A percentile compares a stretch with the other conserved stretches of the same genome.
These are phyloP conservation scores for Otolemur crassicaudatus DNA, from an alignment of 2,797 vertebrate genomes.

Conservation along the genomic window DNA sequence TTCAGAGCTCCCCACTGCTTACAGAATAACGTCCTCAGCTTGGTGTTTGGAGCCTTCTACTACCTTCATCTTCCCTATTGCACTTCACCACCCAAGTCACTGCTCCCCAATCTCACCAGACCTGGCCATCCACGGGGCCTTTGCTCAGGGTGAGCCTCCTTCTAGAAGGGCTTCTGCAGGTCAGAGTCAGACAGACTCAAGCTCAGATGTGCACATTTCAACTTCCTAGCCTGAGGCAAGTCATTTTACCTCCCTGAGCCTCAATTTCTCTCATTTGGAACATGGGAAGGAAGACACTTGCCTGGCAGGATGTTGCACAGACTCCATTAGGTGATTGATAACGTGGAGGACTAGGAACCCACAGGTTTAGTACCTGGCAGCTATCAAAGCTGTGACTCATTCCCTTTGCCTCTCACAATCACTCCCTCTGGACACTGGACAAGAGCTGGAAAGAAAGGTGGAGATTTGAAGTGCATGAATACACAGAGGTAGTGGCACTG, in stretches of 20 bases:
- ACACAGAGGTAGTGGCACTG: background rate
- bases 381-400: conserved; percentile 1
- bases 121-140: background rate
- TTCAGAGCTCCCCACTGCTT: background rate
- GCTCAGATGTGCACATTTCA: conserved; percentile 10
- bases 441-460: conserved; percentile 39
- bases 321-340: conserved; percentile 59
- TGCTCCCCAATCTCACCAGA: background rate
- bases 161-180: background rate
- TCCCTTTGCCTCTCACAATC: background rate
- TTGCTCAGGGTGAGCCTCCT: background rate
- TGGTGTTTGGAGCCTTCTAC: background rate
- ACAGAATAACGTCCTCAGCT: background rate
- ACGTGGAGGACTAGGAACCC: background rate
- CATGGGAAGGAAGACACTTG: conserved; percentile 54
- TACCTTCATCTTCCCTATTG: background rate
- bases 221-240: conserved; percentile 37
- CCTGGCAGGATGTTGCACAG: conserved; percentile 50
- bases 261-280: conserved; percentile 52
- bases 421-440: background rate
- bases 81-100: background rate
- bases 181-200: background rate
- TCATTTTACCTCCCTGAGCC: conserved; percentile 64
- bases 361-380: background rate
- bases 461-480: background rate